Conservation (phyloP, 2,888 invertebrate genomes). For the Orchestes rusci region DNA sequence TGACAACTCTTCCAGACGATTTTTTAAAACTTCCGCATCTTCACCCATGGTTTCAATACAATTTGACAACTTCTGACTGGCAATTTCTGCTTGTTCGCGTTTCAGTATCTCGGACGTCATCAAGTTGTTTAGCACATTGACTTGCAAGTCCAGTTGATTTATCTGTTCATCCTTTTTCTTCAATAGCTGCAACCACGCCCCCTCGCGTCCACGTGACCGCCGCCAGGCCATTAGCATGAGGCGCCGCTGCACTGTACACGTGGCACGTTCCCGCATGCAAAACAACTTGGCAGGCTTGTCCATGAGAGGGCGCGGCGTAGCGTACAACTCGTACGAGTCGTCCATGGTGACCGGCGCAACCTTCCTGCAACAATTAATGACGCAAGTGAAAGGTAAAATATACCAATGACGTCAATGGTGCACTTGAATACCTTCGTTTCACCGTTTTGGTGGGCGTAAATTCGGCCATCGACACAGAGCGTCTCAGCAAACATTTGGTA, state of each 20-base stretch:
- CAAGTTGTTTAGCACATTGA: slow-evolving; percentile 51
- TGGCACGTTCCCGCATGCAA: slow-evolving; percentile 30
- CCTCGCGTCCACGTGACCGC: slow-evolving; percentile 23
- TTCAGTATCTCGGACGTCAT: slow-evolving; percentile 50
- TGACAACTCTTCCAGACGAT: slow-evolving; percentile 14
- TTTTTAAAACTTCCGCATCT: slow-evolving; percentile 5
- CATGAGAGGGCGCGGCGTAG: slow-evolving; percentile 28
- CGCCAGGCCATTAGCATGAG: slow-evolving; percentile 31
- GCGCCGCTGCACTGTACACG: slow-evolving; percentile 30
- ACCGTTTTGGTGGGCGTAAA: slow-evolving; percentile 34
- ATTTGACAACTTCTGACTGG: slow-evolving; percentile 25
- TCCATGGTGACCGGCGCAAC: slow-evolving; percentile 2
- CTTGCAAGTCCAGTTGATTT: slow-evolving; percentile 49
- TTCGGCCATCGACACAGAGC: slow-evolving; percentile 33
- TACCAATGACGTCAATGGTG: not conserved
- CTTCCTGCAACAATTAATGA: not conserved
- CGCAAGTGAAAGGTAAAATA: slow-evolving; percentile 1
- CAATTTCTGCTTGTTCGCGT: slow-evolving; percentile 26
- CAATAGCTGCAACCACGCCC: slow-evolving; percentile 24
- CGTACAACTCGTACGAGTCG: slow-evolving; percentile 15
- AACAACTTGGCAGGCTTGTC: slow-evolving; percentile 25
- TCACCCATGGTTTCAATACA: slow-evolving; percentile 26
- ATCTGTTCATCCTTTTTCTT: slow-evolving; percentile 29
- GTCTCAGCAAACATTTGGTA: too few relatives aligned
- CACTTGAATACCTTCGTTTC: slow-evolving; percentile 25